Conservation (phyloP, 2,888 invertebrate species). For the Caenorhabditis sp. region DNA sequence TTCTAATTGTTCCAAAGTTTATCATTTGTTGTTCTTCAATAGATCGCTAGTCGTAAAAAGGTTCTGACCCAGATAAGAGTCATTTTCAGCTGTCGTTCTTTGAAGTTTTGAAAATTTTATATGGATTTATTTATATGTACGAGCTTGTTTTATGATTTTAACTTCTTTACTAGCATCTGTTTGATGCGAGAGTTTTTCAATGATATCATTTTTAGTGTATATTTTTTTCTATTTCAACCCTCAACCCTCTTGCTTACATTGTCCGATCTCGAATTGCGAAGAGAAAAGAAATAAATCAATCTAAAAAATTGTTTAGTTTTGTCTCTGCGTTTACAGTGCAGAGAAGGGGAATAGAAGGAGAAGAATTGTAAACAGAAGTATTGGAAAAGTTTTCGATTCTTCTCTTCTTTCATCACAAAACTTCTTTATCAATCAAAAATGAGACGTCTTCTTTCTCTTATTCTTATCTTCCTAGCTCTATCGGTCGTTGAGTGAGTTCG, state of each 20-base stretch:
- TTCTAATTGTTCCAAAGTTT: background rate
- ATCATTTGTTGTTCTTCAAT: slow-evolving; percentile 8
- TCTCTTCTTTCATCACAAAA: background rate
- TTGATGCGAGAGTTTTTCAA: background rate
- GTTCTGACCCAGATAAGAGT: background rate
- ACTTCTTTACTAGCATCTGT: background rate
- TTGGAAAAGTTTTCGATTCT: slow-evolving; percentile 10
- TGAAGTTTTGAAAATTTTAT: slow-evolving; percentile 21
- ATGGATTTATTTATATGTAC: slow-evolving; percentile 49
- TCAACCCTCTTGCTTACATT: slow-evolving; percentile 2
- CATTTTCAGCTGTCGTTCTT: background rate
- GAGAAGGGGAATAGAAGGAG: background rate
- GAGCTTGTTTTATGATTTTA: slow-evolving; percentile 46
- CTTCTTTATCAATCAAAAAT: slow-evolving; percentile 17
- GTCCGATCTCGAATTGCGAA: slow-evolving; percentile 12
- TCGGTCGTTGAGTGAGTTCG: slow-evolving; percentile 5
- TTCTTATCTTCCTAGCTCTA: slow-evolving; percentile 13
- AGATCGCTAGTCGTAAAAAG: background rate
- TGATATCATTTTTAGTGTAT: slow-evolving; percentile 10
- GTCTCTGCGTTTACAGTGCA: slow-evolving; percentile 35
- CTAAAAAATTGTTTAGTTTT: slow-evolving; percentile 44
- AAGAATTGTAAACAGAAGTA: slow-evolving; percentile 35
- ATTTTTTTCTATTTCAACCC: slow-evolving; percentile 23
- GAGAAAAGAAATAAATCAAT: slow-evolving; percentile 43
- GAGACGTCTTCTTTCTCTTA: slow-evolving; percentile 19